phyloP scores from a whole-genome alignment of 2,888 invertebrate genomes.

The Reticulitermes lucifugus region DNA sequence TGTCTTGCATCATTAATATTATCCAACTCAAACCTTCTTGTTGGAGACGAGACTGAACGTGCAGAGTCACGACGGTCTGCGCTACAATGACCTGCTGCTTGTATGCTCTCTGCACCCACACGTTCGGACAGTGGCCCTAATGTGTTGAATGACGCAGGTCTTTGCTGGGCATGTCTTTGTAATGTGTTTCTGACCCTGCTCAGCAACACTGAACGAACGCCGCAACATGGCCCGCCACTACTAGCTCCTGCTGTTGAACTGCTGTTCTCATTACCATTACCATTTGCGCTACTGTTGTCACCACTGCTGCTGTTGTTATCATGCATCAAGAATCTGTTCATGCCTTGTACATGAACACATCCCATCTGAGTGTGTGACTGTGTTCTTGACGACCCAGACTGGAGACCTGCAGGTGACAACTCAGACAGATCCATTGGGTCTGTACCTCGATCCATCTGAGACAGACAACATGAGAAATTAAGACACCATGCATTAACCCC shows the following conservation, averaged over 20 bases:
- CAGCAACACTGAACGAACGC: too few species aligned
- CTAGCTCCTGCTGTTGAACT: not conserved
- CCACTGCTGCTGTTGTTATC: not conserved
- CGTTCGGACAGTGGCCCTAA: too few species aligned
- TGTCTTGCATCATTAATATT: not conserved
- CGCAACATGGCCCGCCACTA: not conserved
- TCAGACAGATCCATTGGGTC: slow-evolving; percentile 74
- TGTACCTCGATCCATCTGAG: slow-evolving; percentile 76
- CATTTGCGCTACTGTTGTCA: not conserved
- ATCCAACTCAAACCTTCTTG: not conserved
- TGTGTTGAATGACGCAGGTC: not conserved
- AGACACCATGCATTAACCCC: too few species aligned
- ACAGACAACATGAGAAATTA: slow-evolving; percentile 42
- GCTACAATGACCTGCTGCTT: not conserved
- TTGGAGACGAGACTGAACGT: not conserved
- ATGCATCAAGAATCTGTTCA: not conserved
- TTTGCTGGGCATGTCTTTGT: not conserved
- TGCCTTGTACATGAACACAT: not conserved
- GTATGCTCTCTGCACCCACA: not conserved
- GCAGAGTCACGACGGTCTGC: not conserved
- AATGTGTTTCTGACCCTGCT: not conserved
- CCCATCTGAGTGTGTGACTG: not conserved
- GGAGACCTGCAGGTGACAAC: not conserved
- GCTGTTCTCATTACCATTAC: not conserved
- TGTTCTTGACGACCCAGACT: not conserved